These are phyloP conservation scores for Microcebus tavaratra DNA, from an alignment of 2,113 vertebrate genomes.

Conservation along the genomic window DNA sequence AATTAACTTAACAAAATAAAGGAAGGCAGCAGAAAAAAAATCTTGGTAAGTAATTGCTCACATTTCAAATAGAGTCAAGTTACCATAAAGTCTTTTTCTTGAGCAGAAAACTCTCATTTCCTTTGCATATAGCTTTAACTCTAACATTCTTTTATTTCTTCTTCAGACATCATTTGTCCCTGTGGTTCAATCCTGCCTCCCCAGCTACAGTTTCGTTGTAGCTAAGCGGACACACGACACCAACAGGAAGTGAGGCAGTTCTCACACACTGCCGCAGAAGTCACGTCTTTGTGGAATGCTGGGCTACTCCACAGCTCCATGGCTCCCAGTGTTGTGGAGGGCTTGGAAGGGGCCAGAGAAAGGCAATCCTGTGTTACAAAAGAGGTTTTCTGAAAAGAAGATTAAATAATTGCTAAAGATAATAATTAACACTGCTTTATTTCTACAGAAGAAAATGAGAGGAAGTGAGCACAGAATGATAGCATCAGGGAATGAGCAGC, in stretches of 20 bases:
- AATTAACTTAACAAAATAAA: conserved; percentile 41
- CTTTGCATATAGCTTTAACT: not conserved
- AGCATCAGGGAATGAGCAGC: not conserved
- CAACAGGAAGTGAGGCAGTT: accelerated
- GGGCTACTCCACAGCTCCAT: not conserved
- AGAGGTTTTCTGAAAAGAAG: not conserved
- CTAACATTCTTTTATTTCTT: not conserved
- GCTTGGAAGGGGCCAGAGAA: not conserved
- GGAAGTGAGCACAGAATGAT: not conserved
- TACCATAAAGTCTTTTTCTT: not conserved
- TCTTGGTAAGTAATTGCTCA: conserved; percentile 28
- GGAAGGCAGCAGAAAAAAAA: not conserved
- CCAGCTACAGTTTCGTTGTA: not conserved
- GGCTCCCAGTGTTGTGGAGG: not conserved
- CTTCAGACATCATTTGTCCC: not conserved
- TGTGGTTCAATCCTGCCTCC: not conserved
- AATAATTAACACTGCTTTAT: not conserved
- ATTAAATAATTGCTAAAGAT: not conserved
- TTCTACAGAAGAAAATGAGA: not conserved
- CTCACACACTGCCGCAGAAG: accelerated
- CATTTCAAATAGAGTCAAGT: not conserved
- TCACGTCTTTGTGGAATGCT: accelerated
- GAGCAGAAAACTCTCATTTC: not conserved
- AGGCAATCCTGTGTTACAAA: not conserved
- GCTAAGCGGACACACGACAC: accelerated